A percentile compares a stretch with the other conserved stretches of the same genome.
Evolutionary conservation across 2,888 invertebrate species (phyloP).

Genomic region (Lasioglossum oenotherae): DNA sequence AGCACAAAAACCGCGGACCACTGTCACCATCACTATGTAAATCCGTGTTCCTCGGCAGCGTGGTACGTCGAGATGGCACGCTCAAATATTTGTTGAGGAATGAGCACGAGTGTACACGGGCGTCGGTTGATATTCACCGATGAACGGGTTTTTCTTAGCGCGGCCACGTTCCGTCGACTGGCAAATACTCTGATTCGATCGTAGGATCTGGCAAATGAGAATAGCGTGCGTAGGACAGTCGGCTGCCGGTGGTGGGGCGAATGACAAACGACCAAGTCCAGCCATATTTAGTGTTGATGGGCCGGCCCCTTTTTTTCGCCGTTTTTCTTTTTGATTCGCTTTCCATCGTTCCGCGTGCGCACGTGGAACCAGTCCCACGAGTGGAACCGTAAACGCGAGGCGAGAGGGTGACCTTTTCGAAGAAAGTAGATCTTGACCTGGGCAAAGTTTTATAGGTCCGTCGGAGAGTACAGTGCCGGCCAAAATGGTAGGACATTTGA

Average conservation of each 20-base stretch:
- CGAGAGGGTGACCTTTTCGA: constrained; percentile 37
- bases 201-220: constrained; percentile 71
- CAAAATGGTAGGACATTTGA: not conserved
- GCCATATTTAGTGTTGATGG: constrained; percentile 81
- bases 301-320: constrained; percentile 35
- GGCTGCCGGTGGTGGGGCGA: constrained; percentile 41
- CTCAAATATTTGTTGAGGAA: not conserved
- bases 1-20: not conserved
- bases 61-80: not conserved
- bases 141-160: constrained; percentile 56
- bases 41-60: not conserved
- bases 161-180: constrained; percentile 70
- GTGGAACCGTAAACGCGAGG: constrained; percentile 38
- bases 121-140: constrained; percentile 15
- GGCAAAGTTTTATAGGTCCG: constrained; percentile 41
- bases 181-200: constrained; percentile 57
- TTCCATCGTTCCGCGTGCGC: not conserved
- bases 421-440: constrained; percentile 65
- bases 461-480: not conserved
- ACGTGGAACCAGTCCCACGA: not conserved
- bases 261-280: constrained; percentile 73
- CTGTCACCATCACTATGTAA: not conserved
- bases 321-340: not conserved
- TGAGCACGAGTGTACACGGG: not conserved
- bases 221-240: constrained; percentile 74